Evolutionary conservation across 2,113 vertebrate species (phyloP).

Genomic region (Clarias batrachus): DNA sequence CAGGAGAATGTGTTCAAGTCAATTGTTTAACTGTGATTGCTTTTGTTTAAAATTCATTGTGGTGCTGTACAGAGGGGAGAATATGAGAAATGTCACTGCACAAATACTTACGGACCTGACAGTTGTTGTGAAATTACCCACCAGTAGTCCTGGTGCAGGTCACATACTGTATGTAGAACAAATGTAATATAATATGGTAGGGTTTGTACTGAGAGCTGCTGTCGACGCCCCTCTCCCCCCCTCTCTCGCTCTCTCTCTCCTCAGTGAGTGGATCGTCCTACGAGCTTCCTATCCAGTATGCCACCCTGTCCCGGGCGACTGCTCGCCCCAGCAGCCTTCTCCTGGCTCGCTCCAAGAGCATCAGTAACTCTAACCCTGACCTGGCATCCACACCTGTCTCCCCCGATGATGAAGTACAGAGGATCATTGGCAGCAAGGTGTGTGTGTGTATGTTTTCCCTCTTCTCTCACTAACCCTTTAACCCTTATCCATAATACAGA

Average conservation of each 20-base stretch:
- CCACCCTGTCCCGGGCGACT: conserved; percentile 79
- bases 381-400: conserved; percentile 79
- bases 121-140: background rate
- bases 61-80: too few relatives aligned
- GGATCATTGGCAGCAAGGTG: conserved; percentile 85
- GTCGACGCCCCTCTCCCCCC: background rate
- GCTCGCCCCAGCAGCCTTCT: conserved; percentile 79
- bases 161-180: background rate
- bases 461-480: background rate
- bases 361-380: conserved; percentile 91
- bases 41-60: too few relatives aligned
- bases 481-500: background rate
- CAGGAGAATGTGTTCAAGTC: too few relatives aligned
- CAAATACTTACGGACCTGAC: too few relatives aligned
- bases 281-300: conserved; percentile 76
- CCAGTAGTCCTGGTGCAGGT: background rate
- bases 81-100: too few relatives aligned
- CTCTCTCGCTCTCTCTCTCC: background rate
- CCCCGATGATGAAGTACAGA: conserved; percentile 86
- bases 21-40: too few relatives aligned
- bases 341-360: conserved; percentile 84
- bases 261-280: conserved; percentile 60
- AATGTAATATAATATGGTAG: background rate
- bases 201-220: background rate
- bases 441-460: conserved; percentile 11